Conservation (phyloP, 2,797 vertebrate genomes). For the Hapalemur alaotrensis region DNA sequence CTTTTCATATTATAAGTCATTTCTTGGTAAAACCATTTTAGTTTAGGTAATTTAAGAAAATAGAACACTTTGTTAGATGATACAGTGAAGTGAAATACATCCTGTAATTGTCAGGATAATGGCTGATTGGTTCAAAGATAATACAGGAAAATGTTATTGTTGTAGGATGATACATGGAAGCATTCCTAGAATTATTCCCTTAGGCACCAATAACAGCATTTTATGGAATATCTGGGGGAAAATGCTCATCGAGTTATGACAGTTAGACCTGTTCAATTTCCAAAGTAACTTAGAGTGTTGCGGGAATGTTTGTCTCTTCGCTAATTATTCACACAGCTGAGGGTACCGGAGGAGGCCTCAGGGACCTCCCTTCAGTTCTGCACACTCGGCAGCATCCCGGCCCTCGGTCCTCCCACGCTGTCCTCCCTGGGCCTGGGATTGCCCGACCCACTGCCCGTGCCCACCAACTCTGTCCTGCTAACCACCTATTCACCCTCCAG, state of each 20-base stretch:
- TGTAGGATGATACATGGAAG: neutral
- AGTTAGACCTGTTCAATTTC: neutral
- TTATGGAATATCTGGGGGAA: neutral
- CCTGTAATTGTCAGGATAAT: neutral
- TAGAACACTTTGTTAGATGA: neutral
- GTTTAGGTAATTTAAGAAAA: neutral
- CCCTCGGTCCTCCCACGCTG: fast-evolving
- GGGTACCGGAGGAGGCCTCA: neutral
- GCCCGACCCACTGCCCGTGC: neutral
- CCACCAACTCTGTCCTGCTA: neutral
- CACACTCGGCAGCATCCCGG: neutral
- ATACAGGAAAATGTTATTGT: neutral
- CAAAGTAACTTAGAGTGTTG: neutral
- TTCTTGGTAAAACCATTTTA: neutral
- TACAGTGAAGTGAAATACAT: neutral
- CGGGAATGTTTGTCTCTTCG: neutral
- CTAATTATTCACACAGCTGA: no score
- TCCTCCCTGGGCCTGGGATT: neutral
- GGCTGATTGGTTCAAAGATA: neutral
- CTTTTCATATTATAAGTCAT: neutral
- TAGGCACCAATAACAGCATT: neutral
- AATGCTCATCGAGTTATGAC: neutral
- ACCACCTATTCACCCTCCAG: neutral
- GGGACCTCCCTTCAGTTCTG: no score
- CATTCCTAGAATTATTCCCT: neutral